phyloP scores from a whole-genome alignment of 2,888 invertebrate genomes.

The Ctenicera cuprea region DNA sequence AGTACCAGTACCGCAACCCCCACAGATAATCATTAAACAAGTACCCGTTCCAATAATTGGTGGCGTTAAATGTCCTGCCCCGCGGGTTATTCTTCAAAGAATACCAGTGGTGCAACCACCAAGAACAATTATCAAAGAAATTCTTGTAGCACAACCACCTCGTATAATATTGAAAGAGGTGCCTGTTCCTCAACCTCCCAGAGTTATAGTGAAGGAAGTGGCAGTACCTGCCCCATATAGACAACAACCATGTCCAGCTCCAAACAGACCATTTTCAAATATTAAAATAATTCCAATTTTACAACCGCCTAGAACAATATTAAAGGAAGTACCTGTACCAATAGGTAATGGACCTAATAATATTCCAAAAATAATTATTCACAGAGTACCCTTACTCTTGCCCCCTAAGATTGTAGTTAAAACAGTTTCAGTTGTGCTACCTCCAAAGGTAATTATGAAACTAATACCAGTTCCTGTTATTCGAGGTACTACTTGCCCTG shows the following conservation, averaged over 20 bases:
- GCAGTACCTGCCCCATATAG: slow-evolving; percentile 9
- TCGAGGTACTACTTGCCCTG: slow-evolving; percentile 19
- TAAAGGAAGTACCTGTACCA: slow-evolving; percentile 37
- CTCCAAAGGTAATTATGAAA: slow-evolving; percentile 30
- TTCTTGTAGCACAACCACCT: slow-evolving; percentile 34
- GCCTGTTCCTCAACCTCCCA: slow-evolving; percentile 34
- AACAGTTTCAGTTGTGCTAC: slow-evolving; percentile 17
- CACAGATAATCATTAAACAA: no score
- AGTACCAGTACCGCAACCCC: slow-evolving; percentile 39
- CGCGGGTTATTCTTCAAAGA: no score
- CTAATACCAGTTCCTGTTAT: slow-evolving; percentile 26
- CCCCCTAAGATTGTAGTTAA: slow-evolving; percentile 40
- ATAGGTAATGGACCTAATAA: not conserved
- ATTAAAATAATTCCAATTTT: not conserved
- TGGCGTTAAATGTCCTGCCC: no score
- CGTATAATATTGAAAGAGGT: slow-evolving; percentile 36
- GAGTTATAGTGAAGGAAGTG: slow-evolving; percentile 38
- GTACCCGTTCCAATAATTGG: no score
- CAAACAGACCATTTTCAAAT: not conserved
- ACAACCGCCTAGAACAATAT: slow-evolving; percentile 15
- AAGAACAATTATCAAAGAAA: slow-evolving; percentile 37
- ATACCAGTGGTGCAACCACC: not conserved
- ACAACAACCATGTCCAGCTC: not conserved
- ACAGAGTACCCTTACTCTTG: slow-evolving; percentile 20
- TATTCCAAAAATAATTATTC: slow-evolving; percentile 38